phyloP scores from a whole-genome alignment of 2,888 invertebrate genomes.

The Drosophila rubida region DNA sequence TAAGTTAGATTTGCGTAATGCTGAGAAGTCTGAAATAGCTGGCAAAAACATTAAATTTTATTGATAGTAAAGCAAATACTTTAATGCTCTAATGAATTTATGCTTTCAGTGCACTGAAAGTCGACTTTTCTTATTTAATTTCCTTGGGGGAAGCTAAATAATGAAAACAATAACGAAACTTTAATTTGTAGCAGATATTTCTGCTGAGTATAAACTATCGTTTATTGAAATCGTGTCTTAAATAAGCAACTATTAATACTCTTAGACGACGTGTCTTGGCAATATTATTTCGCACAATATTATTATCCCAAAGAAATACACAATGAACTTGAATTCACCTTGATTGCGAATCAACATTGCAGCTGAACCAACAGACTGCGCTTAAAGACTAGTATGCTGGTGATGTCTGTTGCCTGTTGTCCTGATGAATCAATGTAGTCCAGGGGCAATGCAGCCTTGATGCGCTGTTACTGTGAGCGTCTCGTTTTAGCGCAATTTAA shows the following conservation, averaged over 20 bases:
- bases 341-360: not conserved
- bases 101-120: too few relatives aligned
- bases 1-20: too few relatives aligned
- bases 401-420: constrained; percentile 2
- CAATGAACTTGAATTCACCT: not conserved
- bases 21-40: too few relatives aligned
- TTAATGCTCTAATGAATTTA: too few relatives aligned
- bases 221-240: not conserved
- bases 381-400: not conserved
- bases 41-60: too few relatives aligned
- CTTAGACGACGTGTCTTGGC: too few relatives aligned
- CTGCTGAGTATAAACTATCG: too few relatives aligned
- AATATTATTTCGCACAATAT: not conserved
- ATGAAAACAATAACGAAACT: too few relatives aligned
- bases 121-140: too few relatives aligned
- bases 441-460: constrained; percentile 5
- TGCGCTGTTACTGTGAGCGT: not conserved
- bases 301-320: not conserved
- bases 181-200: too few relatives aligned
- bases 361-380: not conserved
- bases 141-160: too few relatives aligned
- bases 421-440: not conserved
- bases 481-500: constrained; percentile 18
- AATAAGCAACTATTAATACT: not conserved
- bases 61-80: too few relatives aligned